A percentile compares a stretch with the other conserved stretches of the same genome.
These are phyloP conservation scores for Enteromius viviparus DNA, from an alignment of 2,797 vertebrate species.

Conservation along the genomic window DNA sequence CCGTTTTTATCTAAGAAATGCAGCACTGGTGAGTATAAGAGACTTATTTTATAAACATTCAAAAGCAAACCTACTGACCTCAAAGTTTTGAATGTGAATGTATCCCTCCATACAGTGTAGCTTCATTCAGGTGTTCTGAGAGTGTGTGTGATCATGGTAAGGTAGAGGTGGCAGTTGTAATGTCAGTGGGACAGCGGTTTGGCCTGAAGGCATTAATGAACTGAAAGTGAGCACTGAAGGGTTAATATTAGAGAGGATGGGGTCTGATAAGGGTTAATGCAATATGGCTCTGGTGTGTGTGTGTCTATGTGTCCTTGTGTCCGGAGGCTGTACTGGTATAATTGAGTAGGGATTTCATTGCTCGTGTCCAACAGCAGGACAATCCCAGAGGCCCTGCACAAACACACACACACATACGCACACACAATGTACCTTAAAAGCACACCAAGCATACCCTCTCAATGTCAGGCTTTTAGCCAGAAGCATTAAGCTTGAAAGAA, in stretches of 20 bases:
- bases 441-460: conserved; percentile 47
- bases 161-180: conserved; percentile 28
- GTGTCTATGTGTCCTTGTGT: conserved; percentile 51
- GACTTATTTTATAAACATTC: background rate
- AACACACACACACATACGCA: conserved; percentile 20
- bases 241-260: conserved; percentile 50
- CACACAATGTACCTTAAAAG: conserved; percentile 42
- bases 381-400: conserved; percentile 46
- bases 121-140: background rate
- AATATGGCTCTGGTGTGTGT: conserved; percentile 26
- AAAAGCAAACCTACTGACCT: background rate
- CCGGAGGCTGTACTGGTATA: conserved; percentile 39
- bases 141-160: background rate
- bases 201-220: conserved; percentile 48
- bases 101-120: background rate
- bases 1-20: background rate
- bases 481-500: conserved; percentile 48
- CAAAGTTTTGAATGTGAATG: background rate
- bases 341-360: conserved; percentile 54
- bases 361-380: conserved; percentile 54
- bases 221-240: conserved; percentile 43
- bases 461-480: conserved; percentile 51
- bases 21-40: background rate
- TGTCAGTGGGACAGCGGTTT: conserved; percentile 28
- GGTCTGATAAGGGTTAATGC: conserved; percentile 54